phyloP scores from a whole-genome alignment of 2,797 vertebrate species.

The Poeciliopsis infans region DNA sequence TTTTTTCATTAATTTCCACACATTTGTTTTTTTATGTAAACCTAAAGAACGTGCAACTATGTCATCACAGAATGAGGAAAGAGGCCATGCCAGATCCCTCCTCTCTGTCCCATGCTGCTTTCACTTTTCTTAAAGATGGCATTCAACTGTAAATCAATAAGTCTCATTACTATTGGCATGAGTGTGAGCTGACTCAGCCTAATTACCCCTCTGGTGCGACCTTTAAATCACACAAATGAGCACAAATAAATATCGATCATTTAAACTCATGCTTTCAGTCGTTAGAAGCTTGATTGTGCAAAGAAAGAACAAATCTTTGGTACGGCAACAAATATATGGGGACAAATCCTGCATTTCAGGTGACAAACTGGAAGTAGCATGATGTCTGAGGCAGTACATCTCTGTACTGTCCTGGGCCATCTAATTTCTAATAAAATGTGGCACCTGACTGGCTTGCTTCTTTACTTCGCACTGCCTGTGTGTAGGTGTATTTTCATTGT shows the following conservation, averaged over 20 bases:
- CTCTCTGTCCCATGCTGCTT: constrained; percentile 35
- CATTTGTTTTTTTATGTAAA: not conserved
- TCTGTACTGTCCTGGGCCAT: constrained; percentile 19
- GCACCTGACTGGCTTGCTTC: constrained; percentile 33
- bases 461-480: constrained; percentile 34
- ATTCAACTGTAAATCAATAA: constrained; percentile 83
- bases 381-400: constrained; percentile 75
- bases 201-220: constrained; percentile 70
- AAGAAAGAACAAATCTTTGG: constrained; percentile 78
- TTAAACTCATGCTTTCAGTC: constrained; percentile 68
- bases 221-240: constrained; percentile 79
- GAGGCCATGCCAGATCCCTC: constrained; percentile 26
- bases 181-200: constrained; percentile 77
- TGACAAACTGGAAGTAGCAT: constrained; percentile 72
- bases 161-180: constrained; percentile 56
- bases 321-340: constrained; percentile 62
- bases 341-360: constrained; percentile 52
- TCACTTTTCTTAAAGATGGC: constrained; percentile 68
- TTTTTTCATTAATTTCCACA: not conserved
- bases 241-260: constrained; percentile 80
- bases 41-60: not conserved
- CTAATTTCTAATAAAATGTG: constrained; percentile 69
- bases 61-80: not conserved
- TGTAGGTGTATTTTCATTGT: constrained; percentile 47
- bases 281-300: constrained; percentile 70